A percentile compares a stretch with the other conserved stretches of the same genome.
Conservation (phyloP, 2,113 vertebrate species). For the Neodon shergylaensis region DNA sequence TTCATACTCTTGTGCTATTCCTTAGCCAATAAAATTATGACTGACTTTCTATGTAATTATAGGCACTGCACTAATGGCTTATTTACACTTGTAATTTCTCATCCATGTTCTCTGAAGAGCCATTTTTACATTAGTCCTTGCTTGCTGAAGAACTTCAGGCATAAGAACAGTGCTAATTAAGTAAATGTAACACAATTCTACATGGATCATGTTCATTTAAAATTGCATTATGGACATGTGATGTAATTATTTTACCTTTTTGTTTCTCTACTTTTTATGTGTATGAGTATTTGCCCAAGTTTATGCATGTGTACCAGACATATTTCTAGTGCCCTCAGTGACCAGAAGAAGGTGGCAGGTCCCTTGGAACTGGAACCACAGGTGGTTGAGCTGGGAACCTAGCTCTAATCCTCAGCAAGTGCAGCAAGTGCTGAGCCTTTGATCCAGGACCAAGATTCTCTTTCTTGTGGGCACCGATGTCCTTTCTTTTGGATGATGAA, state of each 20-base stretch:
- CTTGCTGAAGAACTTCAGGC: conserved; percentile 23
- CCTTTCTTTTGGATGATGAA: background rate
- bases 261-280: background rate
- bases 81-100: conserved; percentile 37
- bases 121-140: conserved; percentile 39
- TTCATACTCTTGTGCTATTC: conserved; percentile 43
- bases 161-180: conserved; percentile 12
- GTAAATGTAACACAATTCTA: background rate
- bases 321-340: background rate
- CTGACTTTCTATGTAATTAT: conserved; percentile 26
- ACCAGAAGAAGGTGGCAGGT: background rate
- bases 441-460: background rate
- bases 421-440: background rate
- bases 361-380: background rate
- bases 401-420: background rate
- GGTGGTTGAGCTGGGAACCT: background rate
- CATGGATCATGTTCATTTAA: background rate
- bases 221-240: background rate
- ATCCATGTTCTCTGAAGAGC: background rate
- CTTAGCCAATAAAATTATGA: conserved; percentile 26
- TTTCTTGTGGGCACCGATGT: background rate
- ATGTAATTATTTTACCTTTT: background rate
- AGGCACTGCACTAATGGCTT: conserved; percentile 18
- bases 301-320: background rate
- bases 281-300: background rate